Evolutionary conservation across 2,888 invertebrate genomes (phyloP), one percentile per base, ranked within the genome.

Genomic region (Oligia strigilis): DNA sequence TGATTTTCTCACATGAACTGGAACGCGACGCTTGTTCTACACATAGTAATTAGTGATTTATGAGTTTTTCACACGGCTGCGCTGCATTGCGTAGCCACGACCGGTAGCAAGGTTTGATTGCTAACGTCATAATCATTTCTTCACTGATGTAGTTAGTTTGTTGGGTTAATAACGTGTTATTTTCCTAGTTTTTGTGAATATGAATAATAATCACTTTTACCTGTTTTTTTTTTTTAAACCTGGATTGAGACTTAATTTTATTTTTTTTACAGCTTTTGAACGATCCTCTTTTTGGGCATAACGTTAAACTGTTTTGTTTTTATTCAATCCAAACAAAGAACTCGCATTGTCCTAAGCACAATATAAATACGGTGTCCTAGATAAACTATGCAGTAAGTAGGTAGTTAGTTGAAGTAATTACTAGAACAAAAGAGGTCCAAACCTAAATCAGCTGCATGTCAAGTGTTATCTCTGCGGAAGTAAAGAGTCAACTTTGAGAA

Each of bases 1-100:
- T 82, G 79, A 86, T 89, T 90, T 86, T 89, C 89, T 86, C 83
- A 83, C 84, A 89, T 89, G 83, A 89, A 89, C 89, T 90, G 86
- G 89, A 87, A 89, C 85, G 80, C 78, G 79, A 82, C 82, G 90
- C 80, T 86, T 80, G 74, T 82, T 87, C 82, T 87, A 88, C 81
- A 82, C 85, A 78, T 86, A 88, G 80, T 83, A 87, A 90, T 87
- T 87, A 87, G 83, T 88, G 79, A 85, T 85, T 87, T 88, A 90
- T 80, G 78, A 73, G 78, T 78, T 80, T 81, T 82, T 88, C 87
- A 87, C 87, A 88, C 89, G 78, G 77, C 64, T 75, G 69, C 64
- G 74, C 75, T 74, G 77, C 60, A 65, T 84, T 78, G 75, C 78
- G 73, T 77, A 81, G 79, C 60, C 72, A 49, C 46, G 52, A 80